These are phyloP conservation scores for Orius laevigatus DNA, from an alignment of 1,140 invertebrate genomes.

Conservation along the genomic window DNA sequence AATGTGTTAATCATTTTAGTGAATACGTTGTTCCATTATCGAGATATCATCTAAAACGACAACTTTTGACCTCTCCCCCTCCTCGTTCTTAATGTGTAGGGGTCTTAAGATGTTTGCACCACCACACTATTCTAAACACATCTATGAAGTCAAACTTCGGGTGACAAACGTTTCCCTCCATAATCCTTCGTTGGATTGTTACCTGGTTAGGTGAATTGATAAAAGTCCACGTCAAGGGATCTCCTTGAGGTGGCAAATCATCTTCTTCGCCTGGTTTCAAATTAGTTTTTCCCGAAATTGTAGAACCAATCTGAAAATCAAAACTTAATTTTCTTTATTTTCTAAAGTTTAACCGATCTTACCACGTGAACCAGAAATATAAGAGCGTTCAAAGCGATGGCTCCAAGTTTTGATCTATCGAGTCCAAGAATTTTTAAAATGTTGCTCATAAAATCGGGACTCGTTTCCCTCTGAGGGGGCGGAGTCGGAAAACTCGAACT, in stretches of 20 bases:
- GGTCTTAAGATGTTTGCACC: too few species aligned
- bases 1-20: too few species aligned
- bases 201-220: constrained; percentile 10
- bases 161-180: too few species aligned
- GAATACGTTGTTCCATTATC: too few species aligned
- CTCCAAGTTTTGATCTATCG: constrained; percentile 52
- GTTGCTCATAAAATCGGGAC: constrained; percentile 39
- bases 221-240: constrained; percentile 7
- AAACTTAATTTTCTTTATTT: not conserved
- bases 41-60: too few species aligned
- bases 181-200: too few species aligned
- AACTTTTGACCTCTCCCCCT: too few species aligned
- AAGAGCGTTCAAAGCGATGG: constrained; percentile 60
- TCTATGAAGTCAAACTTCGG: too few species aligned
- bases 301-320: constrained; percentile 9
- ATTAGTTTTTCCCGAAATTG: not conserved
- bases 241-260: constrained; percentile 3
- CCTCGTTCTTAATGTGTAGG: too few species aligned
- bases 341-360: constrained; percentile 22
- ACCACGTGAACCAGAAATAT: constrained; percentile 73
- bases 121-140: too few species aligned
- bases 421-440: constrained; percentile 55
- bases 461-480: not conserved
- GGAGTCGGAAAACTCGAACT: constrained; percentile 7
- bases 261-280: not conserved